These are phyloP conservation scores for Salvelinus namaycush DNA, from an alignment of 2,113 vertebrate species.

Conservation along the genomic window DNA sequence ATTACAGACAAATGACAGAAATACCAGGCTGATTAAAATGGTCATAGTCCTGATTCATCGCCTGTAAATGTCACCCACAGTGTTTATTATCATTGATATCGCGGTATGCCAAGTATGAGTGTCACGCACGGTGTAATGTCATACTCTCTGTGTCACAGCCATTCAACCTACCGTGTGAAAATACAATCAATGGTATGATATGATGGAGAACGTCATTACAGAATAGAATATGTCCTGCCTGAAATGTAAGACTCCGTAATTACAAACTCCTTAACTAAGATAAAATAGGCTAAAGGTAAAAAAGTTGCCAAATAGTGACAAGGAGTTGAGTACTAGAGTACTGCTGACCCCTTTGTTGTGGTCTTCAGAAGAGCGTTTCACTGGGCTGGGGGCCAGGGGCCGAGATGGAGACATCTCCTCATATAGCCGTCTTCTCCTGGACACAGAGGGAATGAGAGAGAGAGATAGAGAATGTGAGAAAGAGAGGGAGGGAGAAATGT, in stretches of 20 bases:
- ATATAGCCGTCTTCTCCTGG: slow-evolving; percentile 67
- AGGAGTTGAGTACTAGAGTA: neutral
- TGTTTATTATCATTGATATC: slow-evolving; percentile 49
- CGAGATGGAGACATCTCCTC: slow-evolving; percentile 59
- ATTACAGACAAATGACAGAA: slow-evolving; percentile 37
- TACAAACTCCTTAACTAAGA: neutral
- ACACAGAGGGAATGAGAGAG: slow-evolving; percentile 37
- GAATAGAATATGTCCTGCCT: no score
- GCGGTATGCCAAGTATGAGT: slow-evolving; percentile 44
- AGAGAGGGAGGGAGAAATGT: slow-evolving; percentile 33
- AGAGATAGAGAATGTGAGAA: slow-evolving; percentile 32
- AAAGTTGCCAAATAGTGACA: no score
- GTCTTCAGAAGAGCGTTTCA: slow-evolving; percentile 58
- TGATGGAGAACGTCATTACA: no score
- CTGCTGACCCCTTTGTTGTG: slow-evolving; percentile 49
- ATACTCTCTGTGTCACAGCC: no score
- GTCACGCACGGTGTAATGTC: neutral
- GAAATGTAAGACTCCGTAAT: neutral
- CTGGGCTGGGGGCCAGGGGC: slow-evolving; percentile 62
- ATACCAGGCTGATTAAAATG: slow-evolving; percentile 55
- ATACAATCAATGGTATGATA: no score
- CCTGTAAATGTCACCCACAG: slow-evolving; percentile 32
- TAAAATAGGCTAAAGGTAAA: no score
- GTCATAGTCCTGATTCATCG: slow-evolving; percentile 43
- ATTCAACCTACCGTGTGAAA: no score